Evolutionary conservation across 2,797 vertebrate genomes (phyloP).

Genomic region (Paramormyrops hopkinsi): DNA sequence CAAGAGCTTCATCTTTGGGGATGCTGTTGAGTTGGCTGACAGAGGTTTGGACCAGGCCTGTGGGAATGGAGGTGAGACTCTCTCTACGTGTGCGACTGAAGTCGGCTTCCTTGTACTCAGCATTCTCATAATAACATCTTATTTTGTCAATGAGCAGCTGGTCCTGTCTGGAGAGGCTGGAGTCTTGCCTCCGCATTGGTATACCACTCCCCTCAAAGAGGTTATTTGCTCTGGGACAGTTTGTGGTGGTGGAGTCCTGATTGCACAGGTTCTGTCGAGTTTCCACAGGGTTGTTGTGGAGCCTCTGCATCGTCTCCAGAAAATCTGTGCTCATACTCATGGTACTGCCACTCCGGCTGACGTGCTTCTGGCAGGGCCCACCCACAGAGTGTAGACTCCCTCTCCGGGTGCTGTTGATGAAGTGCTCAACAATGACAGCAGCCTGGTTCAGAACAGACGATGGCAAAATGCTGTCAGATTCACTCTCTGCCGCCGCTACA

Average conservation of each 20-base stretch:
- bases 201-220: slow-evolving; percentile 40
- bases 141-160: slow-evolving; percentile 81
- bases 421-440: slow-evolving; percentile 75
- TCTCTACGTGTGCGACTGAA: slow-evolving; percentile 78
- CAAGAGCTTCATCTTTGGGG: slow-evolving; percentile 44
- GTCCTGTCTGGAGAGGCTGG: slow-evolving; percentile 71
- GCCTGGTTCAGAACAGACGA: slow-evolving; percentile 83
- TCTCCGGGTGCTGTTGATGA: slow-evolving; percentile 59
- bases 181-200: slow-evolving; percentile 56
- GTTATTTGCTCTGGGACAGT: slow-evolving; percentile 44
- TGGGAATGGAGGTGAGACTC: slow-evolving; percentile 86
- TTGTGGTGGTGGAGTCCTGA: not conserved
- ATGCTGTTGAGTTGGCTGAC: slow-evolving; percentile 73
- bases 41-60: slow-evolving; percentile 78
- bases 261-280: not conserved
- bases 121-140: slow-evolving; percentile 78
- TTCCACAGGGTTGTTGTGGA: slow-evolving; percentile 39
- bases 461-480: slow-evolving; percentile 70
- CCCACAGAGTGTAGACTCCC: slow-evolving; percentile 53
- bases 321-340: slow-evolving; percentile 60
- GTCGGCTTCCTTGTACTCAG: slow-evolving; percentile 60
- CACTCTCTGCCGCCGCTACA: not conserved
- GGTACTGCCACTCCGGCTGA: slow-evolving; percentile 61
- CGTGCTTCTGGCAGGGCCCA: slow-evolving; percentile 50
- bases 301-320: slow-evolving; percentile 36